These are phyloP conservation scores for Leptinotarsa peninsularis DNA, from an alignment of 2,888 invertebrate genomes.

Conservation along the genomic window DNA sequence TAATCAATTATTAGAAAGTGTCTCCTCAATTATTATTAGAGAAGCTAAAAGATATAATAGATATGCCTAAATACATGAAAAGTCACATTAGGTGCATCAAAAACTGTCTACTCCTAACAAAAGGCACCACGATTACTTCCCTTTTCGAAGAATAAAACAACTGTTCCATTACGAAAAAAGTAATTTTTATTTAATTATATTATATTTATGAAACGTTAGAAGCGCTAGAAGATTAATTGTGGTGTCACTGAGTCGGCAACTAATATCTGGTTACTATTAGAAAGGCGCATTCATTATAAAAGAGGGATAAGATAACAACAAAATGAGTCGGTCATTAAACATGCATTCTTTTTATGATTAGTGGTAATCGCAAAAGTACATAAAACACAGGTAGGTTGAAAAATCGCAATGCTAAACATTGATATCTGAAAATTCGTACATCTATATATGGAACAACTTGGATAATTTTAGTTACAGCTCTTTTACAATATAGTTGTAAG, in stretches of 20 bases:
- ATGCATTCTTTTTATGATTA: not conserved
- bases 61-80: not conserved
- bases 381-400: not conserved
- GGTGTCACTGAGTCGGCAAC: conserved; percentile 25
- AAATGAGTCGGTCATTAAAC: not conserved
- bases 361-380: not conserved
- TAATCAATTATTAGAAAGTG: too few species aligned
- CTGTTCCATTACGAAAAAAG: conserved; percentile 28
- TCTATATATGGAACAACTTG: too few species aligned
- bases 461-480: too few species aligned
- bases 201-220: conserved; percentile 23
- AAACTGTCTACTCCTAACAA: conserved; percentile 16
- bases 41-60: not conserved
- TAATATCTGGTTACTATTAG: conserved; percentile 30
- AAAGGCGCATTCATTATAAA: conserved; percentile 27
- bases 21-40: too few species aligned
- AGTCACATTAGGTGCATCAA: conserved; percentile 19
- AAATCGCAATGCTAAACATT: not conserved
- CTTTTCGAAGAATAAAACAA: conserved; percentile 18
- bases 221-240: conserved; percentile 37
- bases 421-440: too few species aligned
- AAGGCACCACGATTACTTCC: conserved; percentile 23
- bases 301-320: conserved; percentile 24
- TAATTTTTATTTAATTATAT: conserved; percentile 35
- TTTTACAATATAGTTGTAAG: too few species aligned